Base-by-base conservation (phyloP, 2,888 invertebrate species). In the Eupeodes latifasciatus region DNA sequence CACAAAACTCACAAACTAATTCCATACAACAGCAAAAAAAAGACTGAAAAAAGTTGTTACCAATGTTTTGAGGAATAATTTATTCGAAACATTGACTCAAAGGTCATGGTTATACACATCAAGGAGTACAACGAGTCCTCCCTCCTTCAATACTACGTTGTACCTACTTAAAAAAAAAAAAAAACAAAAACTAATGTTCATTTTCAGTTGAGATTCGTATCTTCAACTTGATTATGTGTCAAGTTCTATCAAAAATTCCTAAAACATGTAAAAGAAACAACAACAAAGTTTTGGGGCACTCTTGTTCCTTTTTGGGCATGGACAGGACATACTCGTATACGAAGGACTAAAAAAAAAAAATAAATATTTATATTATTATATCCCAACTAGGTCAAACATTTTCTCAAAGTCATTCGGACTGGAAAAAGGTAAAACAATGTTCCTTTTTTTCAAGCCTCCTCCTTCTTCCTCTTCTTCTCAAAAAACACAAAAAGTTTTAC, bases 331-430 rank as follows among this genome's bases (percentile, higher is more conserved):
- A 9, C 5, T 4, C n/a, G 16, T 40, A 40, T 0, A 36, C 59
- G 14, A 51, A 49, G 1, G 27, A 27, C 19, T 19, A 67, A 67
- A 34, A 36, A 67, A 34, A 34, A 0, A 67, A 51, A 14, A 59
- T 1, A 59, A 34, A 11, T 40, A 64, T 40, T 40, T 40, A 40
- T 40, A 40, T 40, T 40, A 40, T 40, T 40, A 40, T 9, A 40
- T 40, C 12, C 11, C 47, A 81, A 81, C 49, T 66, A 40, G 80
- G 80, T 64, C 80, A 81, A 66, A 72, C 55, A 55, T 47, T 80
- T 72, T 34, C 36, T 72, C 53, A 34, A 55, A 55, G 16, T 55
- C 55, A 81, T 66, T 74, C 36, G 47, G 49, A 72, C 47, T 55
- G 44, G 53, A 62, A 53, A 71, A 44, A 62, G 34, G 71, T 40